Conservation (phyloP, 2,113 vertebrate species). For the Trematocara marginatum region DNA sequence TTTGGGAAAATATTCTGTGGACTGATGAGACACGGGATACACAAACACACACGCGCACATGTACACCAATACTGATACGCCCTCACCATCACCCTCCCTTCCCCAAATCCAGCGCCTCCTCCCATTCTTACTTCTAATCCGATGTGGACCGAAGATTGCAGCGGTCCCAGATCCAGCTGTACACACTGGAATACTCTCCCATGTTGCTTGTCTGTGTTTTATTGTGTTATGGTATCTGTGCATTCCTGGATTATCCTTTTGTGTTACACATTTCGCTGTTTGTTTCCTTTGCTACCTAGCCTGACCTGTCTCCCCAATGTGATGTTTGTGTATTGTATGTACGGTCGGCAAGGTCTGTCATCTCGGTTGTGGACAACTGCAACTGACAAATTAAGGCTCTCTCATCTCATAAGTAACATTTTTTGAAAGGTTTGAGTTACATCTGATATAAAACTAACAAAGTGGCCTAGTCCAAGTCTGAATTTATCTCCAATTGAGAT, state of each 20-base stretch:
- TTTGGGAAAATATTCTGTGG: neutral
- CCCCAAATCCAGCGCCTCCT: neutral
- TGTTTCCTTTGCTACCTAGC: neutral
- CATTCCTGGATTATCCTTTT: neutral
- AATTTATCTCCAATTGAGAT: neutral
- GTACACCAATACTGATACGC: neutral
- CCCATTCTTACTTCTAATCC: neutral
- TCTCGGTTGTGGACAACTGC: neutral
- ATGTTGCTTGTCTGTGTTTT: neutral
- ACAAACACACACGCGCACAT: neutral
- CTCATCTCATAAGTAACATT: neutral
- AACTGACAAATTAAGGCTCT: neutral
- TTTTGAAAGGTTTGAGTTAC: neutral
- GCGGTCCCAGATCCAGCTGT: neutral
- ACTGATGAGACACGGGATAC: neutral
- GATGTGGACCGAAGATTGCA: neutral
- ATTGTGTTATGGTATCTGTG: neutral
- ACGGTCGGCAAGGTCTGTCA: neutral
- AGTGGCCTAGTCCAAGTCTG: neutral
- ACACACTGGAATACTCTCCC: neutral
- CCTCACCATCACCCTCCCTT: neutral
- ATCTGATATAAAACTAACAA: neutral
- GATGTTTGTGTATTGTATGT: neutral
- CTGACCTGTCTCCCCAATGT: neutral
- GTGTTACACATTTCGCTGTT: neutral